Percentiles rank a stretch among this genome's conserved stretches.
Evolutionary conservation across 2,797 vertebrate genomes (phyloP).

Genomic region (Acanthornis magna): DNA sequence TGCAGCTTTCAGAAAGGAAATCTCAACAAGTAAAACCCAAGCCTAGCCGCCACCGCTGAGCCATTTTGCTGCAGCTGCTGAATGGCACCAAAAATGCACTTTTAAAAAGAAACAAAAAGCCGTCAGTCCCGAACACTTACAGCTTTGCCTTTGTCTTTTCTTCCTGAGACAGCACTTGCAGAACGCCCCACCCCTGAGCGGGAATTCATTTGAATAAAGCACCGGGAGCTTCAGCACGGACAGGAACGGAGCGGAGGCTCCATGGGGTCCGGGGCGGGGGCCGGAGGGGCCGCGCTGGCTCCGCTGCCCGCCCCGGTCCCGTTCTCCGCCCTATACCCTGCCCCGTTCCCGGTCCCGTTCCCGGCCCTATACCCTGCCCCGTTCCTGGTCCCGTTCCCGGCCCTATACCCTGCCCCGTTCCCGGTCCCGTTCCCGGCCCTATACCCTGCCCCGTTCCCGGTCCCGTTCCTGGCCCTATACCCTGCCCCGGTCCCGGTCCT

Average conservation of each 20-base stretch:
- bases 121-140: slow-evolving; percentile 54
- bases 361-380: neutral
- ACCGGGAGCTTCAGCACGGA: neutral
- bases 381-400: neutral
- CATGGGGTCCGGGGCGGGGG: neutral
- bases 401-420: neutral
- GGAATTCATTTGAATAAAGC: neutral
- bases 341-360: neutral
- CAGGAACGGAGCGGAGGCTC: neutral
- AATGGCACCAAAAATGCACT: neutral
- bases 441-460: neutral
- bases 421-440: neutral
- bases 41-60: neutral
- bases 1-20: neutral
- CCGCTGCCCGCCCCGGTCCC: neutral
- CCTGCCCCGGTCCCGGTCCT: neutral
- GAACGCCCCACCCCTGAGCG: slow-evolving; percentile 34
- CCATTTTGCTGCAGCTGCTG: neutral
- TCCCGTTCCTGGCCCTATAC: neutral
- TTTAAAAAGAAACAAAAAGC: neutral
- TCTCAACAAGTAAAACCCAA: neutral
- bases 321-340: neutral
- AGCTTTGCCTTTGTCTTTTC: slow-evolving; percentile 54
- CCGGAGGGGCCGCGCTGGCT: neutral
- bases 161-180: neutral